Base-by-base conservation (phyloP, 1,140 invertebrate genomes). In the Pemphigus obesinymphae region DNA sequence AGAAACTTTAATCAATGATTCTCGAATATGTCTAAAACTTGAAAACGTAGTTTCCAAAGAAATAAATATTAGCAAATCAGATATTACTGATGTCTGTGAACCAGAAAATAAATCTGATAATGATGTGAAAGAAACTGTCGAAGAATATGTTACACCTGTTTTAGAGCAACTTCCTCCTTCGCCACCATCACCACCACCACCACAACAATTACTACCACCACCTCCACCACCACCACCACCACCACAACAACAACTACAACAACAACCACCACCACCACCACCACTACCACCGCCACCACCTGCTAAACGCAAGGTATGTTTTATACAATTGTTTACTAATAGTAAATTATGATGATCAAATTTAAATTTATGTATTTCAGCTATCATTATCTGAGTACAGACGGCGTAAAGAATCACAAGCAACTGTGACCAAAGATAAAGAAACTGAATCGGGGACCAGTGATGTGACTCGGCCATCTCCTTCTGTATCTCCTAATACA, bases 351-450 rank as follows among this genome's bases (percentile, higher is more conserved):
- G 10, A 7, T 45, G 8, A 10, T 37, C 23, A 55, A 53, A 53
- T 26, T 3, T 7, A 31, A 29, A 50, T 85, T 82, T 82, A 84
- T 43, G 82, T 85, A 37, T 86, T 89, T 2, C 82, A 93, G 92
- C 87, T 93, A 13, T 92, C 92, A 11, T 90, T 93, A 85, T 90
- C 91, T 15, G 92, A 93, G 84, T 93, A 93, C 85, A 88, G 92
- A 26, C 90, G 92, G 85, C 87, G 92, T 26, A 91, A 91, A 82
- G 89, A 90, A 84, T 87, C 89, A 29, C 63, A 83, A 37, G 26
- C 68, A 23, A 48, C 70, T 23, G 29, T 61, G 1, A 66, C 82
- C n/a, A 83, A 84, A 43, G 82, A 83, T 11, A 83, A 70, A 34
- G 82, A 82, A 55, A n/a, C 61, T 15, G 26, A 83, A 10, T 83